Percentiles rank a stretch among this genome's conserved stretches.
phyloP scores from a whole-genome alignment of 1,140 invertebrate genomes.

The Chelonus insularis region DNA sequence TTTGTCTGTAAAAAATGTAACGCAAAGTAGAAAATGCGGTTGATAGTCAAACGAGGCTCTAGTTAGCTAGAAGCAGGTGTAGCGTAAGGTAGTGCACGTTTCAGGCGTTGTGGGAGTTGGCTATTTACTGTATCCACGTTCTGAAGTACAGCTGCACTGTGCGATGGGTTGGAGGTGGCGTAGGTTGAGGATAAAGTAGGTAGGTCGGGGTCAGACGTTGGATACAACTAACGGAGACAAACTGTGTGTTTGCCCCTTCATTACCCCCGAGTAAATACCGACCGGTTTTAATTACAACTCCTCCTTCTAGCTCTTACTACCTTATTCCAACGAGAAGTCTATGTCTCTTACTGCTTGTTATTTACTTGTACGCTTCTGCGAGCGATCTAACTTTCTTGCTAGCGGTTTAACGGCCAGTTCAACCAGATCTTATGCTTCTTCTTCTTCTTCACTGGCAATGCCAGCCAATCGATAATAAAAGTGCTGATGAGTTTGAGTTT shows the following conservation, averaged over 20 bases:
- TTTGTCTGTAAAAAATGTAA: no score
- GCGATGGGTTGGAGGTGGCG: not conserved
- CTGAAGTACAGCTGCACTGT: no score
- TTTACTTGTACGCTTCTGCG: conserved; percentile 48
- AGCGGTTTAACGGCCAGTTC: conserved; percentile 44
- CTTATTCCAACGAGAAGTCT: conserved; percentile 6
- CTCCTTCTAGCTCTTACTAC: conserved; percentile 27
- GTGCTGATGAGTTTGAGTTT: no score
- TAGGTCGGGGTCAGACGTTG: conserved; percentile 33
- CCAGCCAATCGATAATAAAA: no score
- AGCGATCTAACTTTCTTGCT: conserved; percentile 53
- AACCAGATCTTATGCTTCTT: conserved; percentile 31
- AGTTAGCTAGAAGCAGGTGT: conserved; percentile 27
- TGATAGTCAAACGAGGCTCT: conserved; percentile 19
- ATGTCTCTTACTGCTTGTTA: conserved; percentile 55
- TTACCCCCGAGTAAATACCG: conserved; percentile 56
- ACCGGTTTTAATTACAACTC: conserved; percentile 57
- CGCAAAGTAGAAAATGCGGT: conserved; percentile 16
- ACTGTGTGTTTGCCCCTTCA: conserved; percentile 57
- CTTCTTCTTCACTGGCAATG: not conserved
- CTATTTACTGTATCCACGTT: not conserved
- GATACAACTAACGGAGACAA: conserved; percentile 54
- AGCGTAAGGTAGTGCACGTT: conserved; percentile 6
- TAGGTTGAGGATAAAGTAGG: conserved; percentile 33
- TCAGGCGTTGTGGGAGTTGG: not conserved